phyloP scores from a whole-genome alignment of 2,113 vertebrate species.

The Spilogale gracilis region DNA sequence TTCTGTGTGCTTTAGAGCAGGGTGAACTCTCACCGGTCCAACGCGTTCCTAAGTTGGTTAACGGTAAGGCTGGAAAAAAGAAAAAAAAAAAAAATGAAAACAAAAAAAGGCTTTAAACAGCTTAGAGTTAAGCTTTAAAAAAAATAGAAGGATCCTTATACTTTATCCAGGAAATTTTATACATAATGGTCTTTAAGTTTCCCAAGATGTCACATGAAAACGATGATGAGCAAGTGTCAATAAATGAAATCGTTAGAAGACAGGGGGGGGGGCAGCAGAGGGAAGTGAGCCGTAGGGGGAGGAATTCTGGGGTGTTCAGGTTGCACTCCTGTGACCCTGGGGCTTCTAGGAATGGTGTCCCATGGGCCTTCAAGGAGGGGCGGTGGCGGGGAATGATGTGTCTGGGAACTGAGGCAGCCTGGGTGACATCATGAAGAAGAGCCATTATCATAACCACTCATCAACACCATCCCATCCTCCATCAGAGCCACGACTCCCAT shows the following conservation, averaged over 20 bases:
- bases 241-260: not conserved
- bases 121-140: constrained; percentile 17
- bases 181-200: not conserved
- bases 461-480: not conserved
- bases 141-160: not conserved
- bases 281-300: not conserved
- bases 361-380: not conserved
- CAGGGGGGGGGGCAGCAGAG: not conserved
- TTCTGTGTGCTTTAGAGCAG: not conserved
- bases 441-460: not conserved
- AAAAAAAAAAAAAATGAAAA: not conserved
- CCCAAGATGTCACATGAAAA: not conserved
- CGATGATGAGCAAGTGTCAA: not conserved
- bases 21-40: not conserved
- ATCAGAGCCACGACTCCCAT: not conserved
- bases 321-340: not conserved
- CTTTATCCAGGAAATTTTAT: not conserved
- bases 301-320: not conserved
- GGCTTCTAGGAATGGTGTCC: not conserved
- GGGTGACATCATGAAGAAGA: not conserved
- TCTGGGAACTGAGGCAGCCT: not conserved
- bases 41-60: not conserved
- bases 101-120: not conserved
- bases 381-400: not conserved
- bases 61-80: not conserved